Evolutionary conservation across 2,113 vertebrate genomes (phyloP).

Genomic region (Astur gentilis): DNA sequence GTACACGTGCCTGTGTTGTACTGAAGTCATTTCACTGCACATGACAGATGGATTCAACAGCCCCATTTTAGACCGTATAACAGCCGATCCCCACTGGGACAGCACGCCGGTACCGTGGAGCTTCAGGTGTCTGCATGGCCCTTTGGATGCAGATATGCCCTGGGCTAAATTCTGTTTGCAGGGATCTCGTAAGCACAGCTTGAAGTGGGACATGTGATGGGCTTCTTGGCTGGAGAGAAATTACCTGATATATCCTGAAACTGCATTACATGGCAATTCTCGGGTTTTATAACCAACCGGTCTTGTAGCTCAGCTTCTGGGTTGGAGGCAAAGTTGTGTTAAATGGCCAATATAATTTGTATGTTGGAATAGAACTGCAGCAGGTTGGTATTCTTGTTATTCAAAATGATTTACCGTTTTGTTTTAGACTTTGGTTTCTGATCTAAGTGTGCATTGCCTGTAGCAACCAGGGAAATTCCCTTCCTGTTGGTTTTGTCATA

Average conservation of each 20-base stretch:
- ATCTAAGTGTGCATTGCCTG: neutral
- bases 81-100: neutral
- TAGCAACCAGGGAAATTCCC: neutral
- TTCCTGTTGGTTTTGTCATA: neutral
- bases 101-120: rapidly evolving
- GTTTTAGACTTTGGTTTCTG: neutral
- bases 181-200: neutral
- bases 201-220: neutral
- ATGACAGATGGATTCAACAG: neutral
- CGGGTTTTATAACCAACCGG: neutral
- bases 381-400: neutral
- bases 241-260: neutral
- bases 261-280: neutral
- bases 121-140: neutral
- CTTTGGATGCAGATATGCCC: neutral
- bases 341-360: neutral
- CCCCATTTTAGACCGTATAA: neutral
- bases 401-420: neutral
- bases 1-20: rapidly evolving
- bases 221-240: neutral
- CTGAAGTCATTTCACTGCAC: neutral
- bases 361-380: neutral
- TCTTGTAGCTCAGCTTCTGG: neutral
- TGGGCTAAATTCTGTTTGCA: neutral
- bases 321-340: neutral